phyloP scores from a whole-genome alignment of 92 coral and sea anemone genomes.

The Epizoanthus ramosus region DNA sequence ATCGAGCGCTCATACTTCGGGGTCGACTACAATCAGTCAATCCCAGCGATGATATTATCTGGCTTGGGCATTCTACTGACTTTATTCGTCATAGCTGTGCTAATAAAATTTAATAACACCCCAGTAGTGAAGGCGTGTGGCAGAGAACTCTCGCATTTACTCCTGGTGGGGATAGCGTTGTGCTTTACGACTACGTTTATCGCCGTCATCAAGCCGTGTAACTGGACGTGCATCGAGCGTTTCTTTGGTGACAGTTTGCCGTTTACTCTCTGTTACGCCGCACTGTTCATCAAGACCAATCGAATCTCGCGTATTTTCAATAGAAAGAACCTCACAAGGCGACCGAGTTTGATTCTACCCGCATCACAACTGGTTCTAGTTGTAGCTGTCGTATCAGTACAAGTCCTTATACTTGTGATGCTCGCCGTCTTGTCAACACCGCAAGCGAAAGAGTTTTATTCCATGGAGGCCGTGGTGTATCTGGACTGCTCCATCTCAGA shows the following conservation, averaged over 20 bases:
- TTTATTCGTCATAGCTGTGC: conserved; percentile 69
- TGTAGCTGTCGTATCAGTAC: conserved; percentile 86
- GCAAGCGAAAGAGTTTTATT: conserved; percentile 66
- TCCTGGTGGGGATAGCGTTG: conserved; percentile 78
- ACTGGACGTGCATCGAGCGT: conserved; percentile 74
- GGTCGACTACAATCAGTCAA: conserved; percentile 59
- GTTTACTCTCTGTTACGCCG: conserved; percentile 92
- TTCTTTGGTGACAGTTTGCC: conserved; percentile 85
- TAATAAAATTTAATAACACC: conserved; percentile 77
- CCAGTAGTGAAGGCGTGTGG: conserved; percentile 97
- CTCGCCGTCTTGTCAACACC: conserved; percentile 81
- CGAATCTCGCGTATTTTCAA: conserved; percentile 95
- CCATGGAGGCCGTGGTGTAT: conserved; percentile 64
- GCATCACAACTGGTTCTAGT: conserved; percentile 86
- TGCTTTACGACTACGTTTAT: conserved; percentile 74
- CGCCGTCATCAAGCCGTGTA: conserved; percentile 70
- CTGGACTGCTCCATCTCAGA: conserved; percentile 84
- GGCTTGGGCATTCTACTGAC: conserved; percentile 75
- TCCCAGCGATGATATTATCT: conserved; percentile 79
- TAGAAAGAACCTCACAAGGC: conserved; percentile 86
- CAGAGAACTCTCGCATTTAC: conserved; percentile 84
- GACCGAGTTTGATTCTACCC: conserved; percentile 94
- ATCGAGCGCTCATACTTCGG: conserved; percentile 75
- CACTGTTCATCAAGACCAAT: conserved; percentile 94
- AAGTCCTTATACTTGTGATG: conserved; percentile 78